These are phyloP conservation scores for Sebastes itinus DNA, from an alignment of 2,797 vertebrate species.

Conservation along the genomic window DNA sequence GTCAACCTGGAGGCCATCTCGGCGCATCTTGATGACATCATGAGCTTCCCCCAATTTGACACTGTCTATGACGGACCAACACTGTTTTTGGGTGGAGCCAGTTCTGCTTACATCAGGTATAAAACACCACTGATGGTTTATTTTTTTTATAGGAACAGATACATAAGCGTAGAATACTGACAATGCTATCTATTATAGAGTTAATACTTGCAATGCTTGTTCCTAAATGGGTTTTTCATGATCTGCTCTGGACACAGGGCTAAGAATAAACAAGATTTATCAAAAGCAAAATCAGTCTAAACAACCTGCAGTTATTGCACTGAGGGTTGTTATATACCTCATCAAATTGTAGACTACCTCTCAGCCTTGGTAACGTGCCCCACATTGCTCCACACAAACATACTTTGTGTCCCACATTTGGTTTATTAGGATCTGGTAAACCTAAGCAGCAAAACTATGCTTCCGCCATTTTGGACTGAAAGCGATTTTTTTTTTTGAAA, in stretches of 20 bases:
- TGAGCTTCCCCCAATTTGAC: constrained; percentile 87
- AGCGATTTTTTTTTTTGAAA: too few relatives aligned
- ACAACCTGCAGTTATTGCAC: not conserved
- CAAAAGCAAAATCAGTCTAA: not conserved
- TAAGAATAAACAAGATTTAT: not conserved
- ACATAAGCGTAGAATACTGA: not conserved
- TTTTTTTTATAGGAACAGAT: not conserved
- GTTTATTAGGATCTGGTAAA: too few relatives aligned
- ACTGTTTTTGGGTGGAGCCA: constrained; percentile 92
- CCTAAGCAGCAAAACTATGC: too few relatives aligned
- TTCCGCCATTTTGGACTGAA: too few relatives aligned
- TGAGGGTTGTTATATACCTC: not conserved
- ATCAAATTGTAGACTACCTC: not conserved
- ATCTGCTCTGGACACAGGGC: not conserved
- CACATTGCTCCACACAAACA: too few relatives aligned
- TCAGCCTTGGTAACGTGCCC: too few relatives aligned
- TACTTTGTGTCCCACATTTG: too few relatives aligned
- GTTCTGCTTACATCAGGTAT: constrained; percentile 93
- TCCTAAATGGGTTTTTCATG: not conserved
- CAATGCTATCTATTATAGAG: not conserved
- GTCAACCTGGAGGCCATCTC: constrained; percentile 92
- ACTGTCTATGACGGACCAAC: constrained; percentile 85
- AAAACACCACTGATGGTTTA: not conserved
- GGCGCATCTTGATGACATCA: constrained; percentile 84
- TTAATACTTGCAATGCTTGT: not conserved